A percentile compares a stretch with the other conserved stretches of the same genome.
These are phyloP conservation scores for Pangasius djambal DNA, from an alignment of 2,797 vertebrate genomes.

Conservation along the genomic window DNA sequence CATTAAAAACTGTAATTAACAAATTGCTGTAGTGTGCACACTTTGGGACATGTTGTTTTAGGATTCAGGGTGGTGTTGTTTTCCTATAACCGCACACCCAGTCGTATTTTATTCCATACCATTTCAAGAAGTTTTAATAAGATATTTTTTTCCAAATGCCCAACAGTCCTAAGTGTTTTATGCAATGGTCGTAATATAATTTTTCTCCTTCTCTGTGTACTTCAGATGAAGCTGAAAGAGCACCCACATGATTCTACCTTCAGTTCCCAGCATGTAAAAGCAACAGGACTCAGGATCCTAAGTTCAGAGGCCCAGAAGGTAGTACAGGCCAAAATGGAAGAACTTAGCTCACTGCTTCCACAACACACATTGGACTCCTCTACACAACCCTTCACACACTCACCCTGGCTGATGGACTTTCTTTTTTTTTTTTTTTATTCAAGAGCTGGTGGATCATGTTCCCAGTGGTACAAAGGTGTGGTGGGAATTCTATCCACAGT, in stretches of 20 bases:
- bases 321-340: constrained; percentile 37
- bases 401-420: neutral
- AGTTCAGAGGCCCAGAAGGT: constrained; percentile 54
- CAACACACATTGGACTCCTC: constrained; percentile 35
- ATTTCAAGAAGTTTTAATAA: neutral
- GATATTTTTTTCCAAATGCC: neutral
- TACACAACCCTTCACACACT: constrained; percentile 5
- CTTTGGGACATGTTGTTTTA: neutral
- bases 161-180: neutral
- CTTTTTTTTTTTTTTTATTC: neutral
- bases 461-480: constrained; percentile 25
- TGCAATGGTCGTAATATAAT: neutral
- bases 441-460: constrained; percentile 20
- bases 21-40: neutral
- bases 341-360: constrained; percentile 41
- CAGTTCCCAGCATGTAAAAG: constrained; percentile 49
- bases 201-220: constrained; percentile 20
- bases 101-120: too few relatives aligned
- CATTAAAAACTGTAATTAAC: neutral
- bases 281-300: constrained; percentile 57
- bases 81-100: neutral
- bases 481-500: constrained; percentile 22
- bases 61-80: neutral
- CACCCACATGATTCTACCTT: constrained; percentile 73
- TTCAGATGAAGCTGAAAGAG: constrained; percentile 76